phyloP scores from a whole-genome alignment of 1,140 invertebrate genomes.

The Sminthurides bifidus region DNA sequence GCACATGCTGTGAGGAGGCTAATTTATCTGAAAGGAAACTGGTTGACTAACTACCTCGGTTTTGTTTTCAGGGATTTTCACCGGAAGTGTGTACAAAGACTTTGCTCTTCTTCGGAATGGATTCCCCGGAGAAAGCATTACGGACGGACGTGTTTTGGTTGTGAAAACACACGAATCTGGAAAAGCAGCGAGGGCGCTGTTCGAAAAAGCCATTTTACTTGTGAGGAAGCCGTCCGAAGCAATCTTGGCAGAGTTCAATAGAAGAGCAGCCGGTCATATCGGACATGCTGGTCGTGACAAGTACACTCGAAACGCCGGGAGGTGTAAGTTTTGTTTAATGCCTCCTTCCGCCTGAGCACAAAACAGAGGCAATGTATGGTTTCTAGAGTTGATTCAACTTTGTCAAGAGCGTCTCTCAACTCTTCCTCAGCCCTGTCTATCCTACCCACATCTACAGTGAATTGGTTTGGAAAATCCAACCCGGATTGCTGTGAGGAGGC shows the following conservation, averaged over 20 bases:
- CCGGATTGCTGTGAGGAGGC: too few relatives aligned
- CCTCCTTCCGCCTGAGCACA: background rate
- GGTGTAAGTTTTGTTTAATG: conserved; percentile 41
- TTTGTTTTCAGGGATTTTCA: too few relatives aligned
- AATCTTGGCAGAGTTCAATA: conserved; percentile 59
- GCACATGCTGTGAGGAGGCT: too few relatives aligned
- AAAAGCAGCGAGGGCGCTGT: conserved; percentile 43
- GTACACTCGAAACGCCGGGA: conserved; percentile 47
- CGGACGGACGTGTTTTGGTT: conserved; percentile 57
- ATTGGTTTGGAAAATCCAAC: too few relatives aligned
- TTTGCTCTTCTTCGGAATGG: conserved; percentile 58
- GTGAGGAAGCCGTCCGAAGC: conserved; percentile 57
- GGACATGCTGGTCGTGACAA: conserved; percentile 45
- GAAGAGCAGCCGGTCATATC: conserved; percentile 56
- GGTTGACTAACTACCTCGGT: too few relatives aligned
- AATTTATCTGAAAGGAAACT: too few relatives aligned
- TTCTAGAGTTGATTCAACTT: background rate
- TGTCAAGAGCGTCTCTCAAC: background rate
- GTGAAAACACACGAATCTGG: conserved; percentile 71
- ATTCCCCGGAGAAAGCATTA: conserved; percentile 62
- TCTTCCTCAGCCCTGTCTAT: background rate
- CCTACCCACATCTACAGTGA: background rate
- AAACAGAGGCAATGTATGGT: background rate
- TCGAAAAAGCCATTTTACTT: conserved; percentile 53
- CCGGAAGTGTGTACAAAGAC: too few relatives aligned